These are phyloP conservation scores for Drosophila asahinai DNA, from an alignment of 1,140 invertebrate species.

Conservation along the genomic window DNA sequence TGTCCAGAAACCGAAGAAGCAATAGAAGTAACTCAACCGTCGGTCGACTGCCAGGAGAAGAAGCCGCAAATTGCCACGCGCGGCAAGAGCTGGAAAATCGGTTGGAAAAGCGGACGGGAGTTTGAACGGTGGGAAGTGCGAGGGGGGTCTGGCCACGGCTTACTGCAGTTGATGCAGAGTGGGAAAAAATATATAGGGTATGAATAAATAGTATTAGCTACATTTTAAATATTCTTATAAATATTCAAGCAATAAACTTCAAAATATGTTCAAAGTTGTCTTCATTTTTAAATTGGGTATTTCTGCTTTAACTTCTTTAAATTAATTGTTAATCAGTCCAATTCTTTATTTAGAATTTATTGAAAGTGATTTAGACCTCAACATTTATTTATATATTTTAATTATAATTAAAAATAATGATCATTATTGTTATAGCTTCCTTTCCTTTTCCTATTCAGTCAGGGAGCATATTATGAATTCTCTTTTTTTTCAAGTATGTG, in stretches of 20 bases:
- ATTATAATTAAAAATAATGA: too few relatives aligned
- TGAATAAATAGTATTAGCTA: too few relatives aligned
- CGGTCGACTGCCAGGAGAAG: constrained; percentile 39
- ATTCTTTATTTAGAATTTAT: too few relatives aligned
- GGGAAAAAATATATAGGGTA: background rate
- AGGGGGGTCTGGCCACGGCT: constrained; percentile 1
- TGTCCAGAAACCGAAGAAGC: constrained; percentile 73
- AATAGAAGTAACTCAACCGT: constrained; percentile 48
- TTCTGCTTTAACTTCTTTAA: background rate
- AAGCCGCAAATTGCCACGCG: constrained; percentile 69
- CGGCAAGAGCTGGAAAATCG: constrained; percentile 19
- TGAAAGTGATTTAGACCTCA: too few relatives aligned
- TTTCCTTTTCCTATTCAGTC: too few relatives aligned
- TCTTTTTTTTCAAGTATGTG: too few relatives aligned
- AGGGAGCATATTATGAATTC: too few relatives aligned
- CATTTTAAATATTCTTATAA: too few relatives aligned
- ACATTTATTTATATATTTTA: too few relatives aligned
- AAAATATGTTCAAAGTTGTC: background rate
- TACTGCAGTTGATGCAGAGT: constrained; percentile 27
- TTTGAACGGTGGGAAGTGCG: too few relatives aligned
- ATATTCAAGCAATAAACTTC: too few relatives aligned
- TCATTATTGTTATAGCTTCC: too few relatives aligned
- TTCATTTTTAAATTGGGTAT: background rate
- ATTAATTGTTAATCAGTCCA: background rate
- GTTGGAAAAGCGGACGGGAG: constrained; percentile 15